Evolutionary conservation across 23 tunicate genomes (phyloP).

Genomic region (Trididemnum miniatum): DNA sequence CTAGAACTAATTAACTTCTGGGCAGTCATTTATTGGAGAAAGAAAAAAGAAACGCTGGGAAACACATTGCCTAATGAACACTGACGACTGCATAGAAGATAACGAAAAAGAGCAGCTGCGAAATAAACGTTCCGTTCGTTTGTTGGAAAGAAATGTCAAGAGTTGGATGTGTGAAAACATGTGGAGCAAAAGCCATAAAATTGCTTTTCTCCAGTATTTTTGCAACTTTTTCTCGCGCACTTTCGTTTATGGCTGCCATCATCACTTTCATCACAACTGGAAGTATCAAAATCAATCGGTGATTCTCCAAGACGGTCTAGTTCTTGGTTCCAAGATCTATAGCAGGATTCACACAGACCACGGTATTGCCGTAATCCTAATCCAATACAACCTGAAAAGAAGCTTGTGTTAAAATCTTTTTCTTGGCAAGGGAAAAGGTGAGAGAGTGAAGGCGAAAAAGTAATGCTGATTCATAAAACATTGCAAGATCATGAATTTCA

Average conservation of each 20-base stretch:
- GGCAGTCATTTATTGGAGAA: no score
- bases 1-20: no score
- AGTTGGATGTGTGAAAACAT: neutral
- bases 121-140: no score
- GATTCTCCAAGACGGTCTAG: neutral
- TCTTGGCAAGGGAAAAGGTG: no score
- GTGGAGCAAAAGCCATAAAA: constrained; percentile 2
- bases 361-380: neutral
- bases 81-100: no score
- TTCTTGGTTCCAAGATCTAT: neutral
- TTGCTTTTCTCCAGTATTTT: neutral
- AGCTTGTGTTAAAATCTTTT: no score
- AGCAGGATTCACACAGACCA: neutral
- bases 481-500: no score
- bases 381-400: constrained; percentile 8
- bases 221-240: neutral
- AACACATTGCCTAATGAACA: no score
- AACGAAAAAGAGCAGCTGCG: no score
- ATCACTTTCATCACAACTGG: neutral
- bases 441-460: no score
- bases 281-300: neutral
- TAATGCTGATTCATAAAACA: no score
- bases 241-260: neutral
- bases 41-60: no score
- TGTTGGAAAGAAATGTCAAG: neutral